phyloP scores from a whole-genome alignment of 2,797 vertebrate species.

The Brotula barbata region DNA sequence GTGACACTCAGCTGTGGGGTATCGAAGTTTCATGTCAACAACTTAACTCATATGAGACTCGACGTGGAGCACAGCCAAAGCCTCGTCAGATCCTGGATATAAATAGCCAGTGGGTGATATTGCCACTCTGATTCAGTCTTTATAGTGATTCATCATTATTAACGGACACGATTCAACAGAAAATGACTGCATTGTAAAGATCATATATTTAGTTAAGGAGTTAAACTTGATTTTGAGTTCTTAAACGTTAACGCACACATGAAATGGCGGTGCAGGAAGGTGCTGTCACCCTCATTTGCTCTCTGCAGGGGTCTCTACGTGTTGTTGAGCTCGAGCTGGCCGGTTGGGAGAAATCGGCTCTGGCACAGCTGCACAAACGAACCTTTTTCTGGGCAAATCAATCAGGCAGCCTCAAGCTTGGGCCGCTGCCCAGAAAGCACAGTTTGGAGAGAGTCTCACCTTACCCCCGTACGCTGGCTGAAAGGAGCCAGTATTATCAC shows the following conservation, averaged over 20 bases:
- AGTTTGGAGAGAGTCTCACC: conserved; percentile 76
- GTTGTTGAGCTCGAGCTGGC: conserved; percentile 53
- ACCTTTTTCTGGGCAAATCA: conserved; percentile 75
- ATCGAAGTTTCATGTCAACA: neutral
- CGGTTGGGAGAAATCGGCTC: conserved; percentile 61
- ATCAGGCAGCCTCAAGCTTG: conserved; percentile 68
- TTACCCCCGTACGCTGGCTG: conserved; percentile 67
- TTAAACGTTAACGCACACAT: conserved; percentile 6
- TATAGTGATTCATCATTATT: neutral
- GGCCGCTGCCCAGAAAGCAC: conserved; percentile 80
- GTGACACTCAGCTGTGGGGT: neutral
- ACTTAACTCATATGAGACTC: neutral
- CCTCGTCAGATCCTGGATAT: neutral
- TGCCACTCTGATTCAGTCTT: neutral
- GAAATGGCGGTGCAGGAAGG: conserved; percentile 17
- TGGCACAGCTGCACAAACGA: conserved; percentile 73
- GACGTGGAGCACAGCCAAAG: neutral
- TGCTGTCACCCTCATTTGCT: conserved; percentile 54
- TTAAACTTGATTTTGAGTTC: conserved; percentile 2
- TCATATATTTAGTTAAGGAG: conserved; percentile 8
- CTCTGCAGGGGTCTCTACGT: conserved; percentile 50
- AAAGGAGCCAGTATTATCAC: conserved; percentile 78
- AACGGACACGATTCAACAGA: neutral
- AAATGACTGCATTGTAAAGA: neutral
- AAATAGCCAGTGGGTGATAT: neutral